A percentile compares a stretch with the other conserved stretches of the same genome.
These are phyloP conservation scores for Peromyscus attwateri DNA, from an alignment of 2,797 vertebrate species.

Conservation along the genomic window DNA sequence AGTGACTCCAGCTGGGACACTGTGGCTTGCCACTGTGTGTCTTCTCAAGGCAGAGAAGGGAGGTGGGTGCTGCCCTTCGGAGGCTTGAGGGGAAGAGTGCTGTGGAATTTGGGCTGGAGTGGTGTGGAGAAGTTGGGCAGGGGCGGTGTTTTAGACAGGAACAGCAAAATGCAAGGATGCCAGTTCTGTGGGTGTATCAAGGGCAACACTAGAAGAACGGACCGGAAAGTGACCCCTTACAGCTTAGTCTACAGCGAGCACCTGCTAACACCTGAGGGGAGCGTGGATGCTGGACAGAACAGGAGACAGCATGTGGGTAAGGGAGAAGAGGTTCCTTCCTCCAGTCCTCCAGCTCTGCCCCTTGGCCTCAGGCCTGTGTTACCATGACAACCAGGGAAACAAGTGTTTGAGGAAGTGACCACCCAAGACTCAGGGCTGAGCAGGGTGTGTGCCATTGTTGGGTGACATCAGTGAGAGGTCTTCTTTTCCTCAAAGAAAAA, in stretches of 20 bases:
- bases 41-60: fast-evolving
- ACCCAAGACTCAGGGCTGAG: not conserved
- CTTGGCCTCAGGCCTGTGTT: no score
- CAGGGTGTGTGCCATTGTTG: not conserved
- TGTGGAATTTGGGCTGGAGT: not conserved
- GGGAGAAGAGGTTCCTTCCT: no score
- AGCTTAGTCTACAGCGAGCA: fast-evolving
- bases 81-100: fast-evolving
- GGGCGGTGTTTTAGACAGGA: fast-evolving
- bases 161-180: not conserved
- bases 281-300: not conserved
- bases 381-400: not conserved
- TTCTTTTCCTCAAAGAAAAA: not conserved
- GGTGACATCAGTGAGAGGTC: fast-evolving
- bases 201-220: fast-evolving
- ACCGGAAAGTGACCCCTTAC: no score
- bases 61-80: fast-evolving
- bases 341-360: not conserved
- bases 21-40: fast-evolving
- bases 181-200: fast-evolving
- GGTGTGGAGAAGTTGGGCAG: fast-evolving
- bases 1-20: fast-evolving
- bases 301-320: not conserved
- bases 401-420: fast-evolving
- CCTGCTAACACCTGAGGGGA: not conserved